Evolutionary conservation across 2,797 vertebrate genomes (phyloP).

Genomic region (Onychomys torridus): DNA sequence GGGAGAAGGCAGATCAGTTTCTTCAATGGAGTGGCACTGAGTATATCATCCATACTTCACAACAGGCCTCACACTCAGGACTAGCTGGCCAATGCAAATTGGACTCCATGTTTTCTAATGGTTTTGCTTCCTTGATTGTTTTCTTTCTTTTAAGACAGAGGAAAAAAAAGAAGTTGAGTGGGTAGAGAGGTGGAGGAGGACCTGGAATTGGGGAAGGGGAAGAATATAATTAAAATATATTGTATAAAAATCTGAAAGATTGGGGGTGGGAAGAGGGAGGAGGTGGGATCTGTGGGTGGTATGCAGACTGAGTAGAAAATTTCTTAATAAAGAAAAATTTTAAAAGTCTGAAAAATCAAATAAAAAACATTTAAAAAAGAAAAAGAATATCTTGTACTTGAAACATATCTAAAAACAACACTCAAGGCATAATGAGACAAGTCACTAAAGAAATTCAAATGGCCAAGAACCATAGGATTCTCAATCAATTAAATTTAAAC

Average conservation of each 20-base stretch:
- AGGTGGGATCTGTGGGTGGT: too few species aligned
- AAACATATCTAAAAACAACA: constrained; percentile 20
- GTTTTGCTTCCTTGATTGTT: neutral
- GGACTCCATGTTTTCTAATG: neutral
- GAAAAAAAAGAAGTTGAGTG: neutral
- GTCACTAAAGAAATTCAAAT: constrained; percentile 44
- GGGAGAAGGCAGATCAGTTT: too few species aligned
- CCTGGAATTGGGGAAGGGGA: neutral
- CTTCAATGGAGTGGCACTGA: neutral
- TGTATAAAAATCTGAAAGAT: neutral
- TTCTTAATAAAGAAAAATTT: too few species aligned
- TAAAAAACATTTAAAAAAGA: neutral
- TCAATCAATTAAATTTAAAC: constrained; percentile 37
- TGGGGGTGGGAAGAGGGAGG: too few species aligned
- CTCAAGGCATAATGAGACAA: neutral
- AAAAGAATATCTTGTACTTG: neutral
- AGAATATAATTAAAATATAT: neutral
- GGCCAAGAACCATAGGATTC: constrained; percentile 15
- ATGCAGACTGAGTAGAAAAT: too few species aligned
- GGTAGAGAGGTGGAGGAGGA: neutral
- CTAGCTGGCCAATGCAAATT: too few species aligned
- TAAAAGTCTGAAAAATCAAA: neutral
- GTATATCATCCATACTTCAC: neutral
- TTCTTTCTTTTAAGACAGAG: neutral
- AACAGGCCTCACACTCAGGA: too few species aligned